phyloP scores from a whole-genome alignment of 2,113 vertebrate genomes.

The Leptodactylus fuscus region DNA sequence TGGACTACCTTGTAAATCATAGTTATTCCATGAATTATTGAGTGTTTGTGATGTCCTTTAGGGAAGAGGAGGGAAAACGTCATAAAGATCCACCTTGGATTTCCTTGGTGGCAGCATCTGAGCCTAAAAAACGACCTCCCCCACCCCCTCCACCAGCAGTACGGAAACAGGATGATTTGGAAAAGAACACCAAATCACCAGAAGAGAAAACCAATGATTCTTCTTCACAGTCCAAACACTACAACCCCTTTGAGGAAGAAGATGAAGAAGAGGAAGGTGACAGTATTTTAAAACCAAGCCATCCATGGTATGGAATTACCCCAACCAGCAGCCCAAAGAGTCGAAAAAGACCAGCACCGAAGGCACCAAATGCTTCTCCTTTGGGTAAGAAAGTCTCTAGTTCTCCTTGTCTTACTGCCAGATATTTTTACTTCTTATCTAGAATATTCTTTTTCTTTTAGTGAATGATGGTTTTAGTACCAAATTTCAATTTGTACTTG shows the following conservation, averaged over 20 bases:
- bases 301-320: constrained; percentile 97
- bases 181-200: constrained; percentile 56
- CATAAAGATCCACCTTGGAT: constrained; percentile 96
- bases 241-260: constrained; percentile 89
- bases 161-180: constrained; percentile 60
- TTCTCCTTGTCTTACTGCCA: not conserved
- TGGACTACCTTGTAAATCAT: not conserved
- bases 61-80: constrained; percentile 69
- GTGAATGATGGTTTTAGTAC: not conserved
- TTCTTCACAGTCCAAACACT: constrained; percentile 64
- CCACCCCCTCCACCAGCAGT: constrained; percentile 70
- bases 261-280: constrained; percentile 62
- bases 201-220: constrained; percentile 15
- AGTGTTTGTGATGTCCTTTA: constrained; percentile 39
- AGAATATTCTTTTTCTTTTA: not conserved
- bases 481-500: not conserved
- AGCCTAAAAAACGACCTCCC: constrained; percentile 90
- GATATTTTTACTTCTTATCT: not conserved
- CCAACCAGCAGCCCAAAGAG: constrained; percentile 81
- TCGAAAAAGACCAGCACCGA: constrained; percentile 88
- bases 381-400: constrained; percentile 71
- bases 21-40: not conserved
- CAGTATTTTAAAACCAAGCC: constrained; percentile 70
- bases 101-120: constrained; percentile 86
- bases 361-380: constrained; percentile 75